A percentile compares a stretch with the other conserved stretches of the same genome.
Conservation (phyloP, 2,888 invertebrate species). For the Gastracanthus pulcherrimus region DNA sequence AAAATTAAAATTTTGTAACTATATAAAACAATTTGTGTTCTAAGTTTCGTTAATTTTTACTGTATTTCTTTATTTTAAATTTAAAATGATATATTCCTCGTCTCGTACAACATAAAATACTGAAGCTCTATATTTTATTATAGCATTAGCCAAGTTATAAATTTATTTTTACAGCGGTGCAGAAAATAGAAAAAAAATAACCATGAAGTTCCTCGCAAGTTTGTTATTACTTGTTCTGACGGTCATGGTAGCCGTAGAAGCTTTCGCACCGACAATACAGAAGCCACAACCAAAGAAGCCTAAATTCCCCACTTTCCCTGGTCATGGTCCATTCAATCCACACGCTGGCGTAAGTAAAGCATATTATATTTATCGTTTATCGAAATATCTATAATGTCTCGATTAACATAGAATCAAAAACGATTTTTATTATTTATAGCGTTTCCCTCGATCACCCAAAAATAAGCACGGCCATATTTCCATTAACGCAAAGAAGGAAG, state of each 20-base stretch:
- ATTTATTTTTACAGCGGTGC: no score
- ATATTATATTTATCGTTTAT: background rate
- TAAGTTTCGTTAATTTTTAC: no score
- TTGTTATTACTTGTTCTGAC: background rate
- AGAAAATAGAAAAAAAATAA: no score
- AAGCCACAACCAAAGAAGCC: background rate
- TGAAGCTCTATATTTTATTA: no score
- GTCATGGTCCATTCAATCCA: constrained; percentile 29
- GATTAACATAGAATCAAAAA: background rate
- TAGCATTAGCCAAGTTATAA: no score
- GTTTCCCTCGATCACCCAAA: constrained; percentile 29
- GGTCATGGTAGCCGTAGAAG: background rate
- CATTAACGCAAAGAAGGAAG: constrained; percentile 18
- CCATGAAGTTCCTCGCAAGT: constrained; percentile 10
- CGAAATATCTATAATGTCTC: background rate
- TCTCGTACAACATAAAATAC: no score
- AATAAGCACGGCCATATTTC: constrained; percentile 8
- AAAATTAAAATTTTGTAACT: no score
- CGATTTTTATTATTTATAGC: background rate
- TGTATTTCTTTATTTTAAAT: no score
- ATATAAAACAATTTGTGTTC: no score
- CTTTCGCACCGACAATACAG: background rate
- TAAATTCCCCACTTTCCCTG: constrained; percentile 1
- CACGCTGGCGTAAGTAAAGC: background rate
- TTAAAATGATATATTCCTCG: no score